These are phyloP conservation scores for Urocitellus parryii DNA, from an alignment of 2,113 vertebrate species.

Conservation along the genomic window DNA sequence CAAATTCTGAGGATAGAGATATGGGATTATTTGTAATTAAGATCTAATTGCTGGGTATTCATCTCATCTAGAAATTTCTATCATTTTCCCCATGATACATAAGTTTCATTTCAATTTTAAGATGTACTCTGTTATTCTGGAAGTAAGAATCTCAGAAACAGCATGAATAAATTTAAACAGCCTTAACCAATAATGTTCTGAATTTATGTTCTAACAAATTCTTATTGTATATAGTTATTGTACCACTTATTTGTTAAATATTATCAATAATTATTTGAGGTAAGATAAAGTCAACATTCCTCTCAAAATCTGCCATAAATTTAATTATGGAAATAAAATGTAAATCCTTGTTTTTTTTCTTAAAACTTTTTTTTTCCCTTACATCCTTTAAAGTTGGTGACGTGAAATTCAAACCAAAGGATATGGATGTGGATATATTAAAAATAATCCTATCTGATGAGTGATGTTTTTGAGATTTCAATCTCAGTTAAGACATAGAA, in stretches of 20 bases:
- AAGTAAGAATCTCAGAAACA: not conserved
- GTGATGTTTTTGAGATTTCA: not conserved
- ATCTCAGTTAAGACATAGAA: not conserved
- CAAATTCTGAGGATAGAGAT: not conserved
- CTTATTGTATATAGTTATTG: not conserved
- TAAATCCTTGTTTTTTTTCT: not conserved
- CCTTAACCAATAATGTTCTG: not conserved
- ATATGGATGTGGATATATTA: not conserved
- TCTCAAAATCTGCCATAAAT: not conserved
- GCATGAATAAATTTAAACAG: not conserved
- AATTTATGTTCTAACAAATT: not conserved
- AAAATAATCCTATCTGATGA: not conserved
- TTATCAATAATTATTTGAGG: not conserved
- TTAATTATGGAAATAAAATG: not conserved
- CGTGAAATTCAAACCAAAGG: not conserved
- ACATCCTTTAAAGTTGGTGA: not conserved
- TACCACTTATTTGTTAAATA: not conserved
- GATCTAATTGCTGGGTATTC: not conserved
- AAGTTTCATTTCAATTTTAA: not conserved
- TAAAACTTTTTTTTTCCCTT: too few species aligned
- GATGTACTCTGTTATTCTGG: not conserved
- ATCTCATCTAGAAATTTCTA: not conserved
- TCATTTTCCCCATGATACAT: not conserved
- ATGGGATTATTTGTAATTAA: not conserved
- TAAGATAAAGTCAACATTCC: not conserved